Base-by-base conservation (phyloP, 2,888 invertebrate genomes). In the Carterocephalus palaemon region DNA sequence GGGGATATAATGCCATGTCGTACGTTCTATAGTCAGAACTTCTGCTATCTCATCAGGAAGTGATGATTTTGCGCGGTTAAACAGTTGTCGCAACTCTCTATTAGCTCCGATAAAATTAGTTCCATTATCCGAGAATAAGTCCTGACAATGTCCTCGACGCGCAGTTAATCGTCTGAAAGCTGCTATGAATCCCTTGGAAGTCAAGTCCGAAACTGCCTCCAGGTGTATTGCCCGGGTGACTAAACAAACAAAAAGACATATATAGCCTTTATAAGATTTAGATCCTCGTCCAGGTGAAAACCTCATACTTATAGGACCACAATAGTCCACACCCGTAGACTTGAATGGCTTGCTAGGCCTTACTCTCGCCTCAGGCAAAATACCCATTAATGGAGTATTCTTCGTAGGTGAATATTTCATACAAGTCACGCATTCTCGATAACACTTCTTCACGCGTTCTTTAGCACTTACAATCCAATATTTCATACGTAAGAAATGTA, bases 201-300 rank as follows among this genome's bases (percentile, higher is more conserved):
- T 48, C 3, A 67, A 24, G 22, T 57, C 53, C 1, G 50, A 47
- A 3, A 60, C 51, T 0, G 33, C 50, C 34, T 59, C 57, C 2
- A 59, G 23, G 16, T 57, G 55, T 2, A 59, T 40, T 6, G 54
- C 56, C 1, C 42, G 24, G 1, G 52, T 56, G 1, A 41, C 50
- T 50, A 57, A 49, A 38, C 54, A 56, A 1, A 61, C 29, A 43
- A 59, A 59, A 1, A 54, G 10, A 16, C 57, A 55, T 20, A 51
- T 52, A 19, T 55, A 56, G 10, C 51, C 52, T 22, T 59, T 59
- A 12, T 46, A 52, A 1, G 53, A 46, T 34, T 54, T 49, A 1
- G 43, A 7, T 13, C 56, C 54, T 45, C 56, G 26, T 4, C 53
- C 54, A 13, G 48, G 51, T 17, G 52, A 53, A 42, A 52, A 48